A percentile compares a stretch with the other conserved stretches of the same genome.
phyloP scores from a whole-genome alignment of 2,888 invertebrate species.

The Cephus spinipes region DNA sequence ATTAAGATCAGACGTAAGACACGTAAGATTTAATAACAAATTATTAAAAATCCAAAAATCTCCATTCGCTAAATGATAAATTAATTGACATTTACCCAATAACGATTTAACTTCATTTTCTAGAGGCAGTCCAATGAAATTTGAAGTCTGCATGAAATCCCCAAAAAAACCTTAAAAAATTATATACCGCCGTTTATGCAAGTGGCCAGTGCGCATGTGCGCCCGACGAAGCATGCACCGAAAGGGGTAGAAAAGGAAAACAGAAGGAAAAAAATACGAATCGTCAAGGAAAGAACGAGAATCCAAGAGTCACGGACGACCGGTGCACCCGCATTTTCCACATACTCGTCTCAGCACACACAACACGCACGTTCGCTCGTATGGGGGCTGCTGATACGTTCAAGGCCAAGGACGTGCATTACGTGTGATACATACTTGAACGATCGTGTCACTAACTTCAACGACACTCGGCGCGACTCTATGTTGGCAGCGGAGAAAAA shows the following conservation, averaged over 20 bases:
- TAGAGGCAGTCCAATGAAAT: too few species aligned
- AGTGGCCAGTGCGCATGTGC: too few species aligned
- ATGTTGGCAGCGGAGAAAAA: not conserved
- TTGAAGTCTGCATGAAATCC: too few species aligned
- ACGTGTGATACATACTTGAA: slow-evolving; percentile 47
- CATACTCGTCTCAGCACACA: slow-evolving; percentile 37
- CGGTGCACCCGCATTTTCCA: slow-evolving; percentile 61
- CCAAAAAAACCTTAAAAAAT: too few species aligned
- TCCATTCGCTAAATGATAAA: too few species aligned
- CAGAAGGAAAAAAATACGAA: slow-evolving; percentile 29
- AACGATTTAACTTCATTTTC: too few species aligned
- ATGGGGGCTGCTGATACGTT: slow-evolving; percentile 49
- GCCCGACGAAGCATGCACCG: too few species aligned
- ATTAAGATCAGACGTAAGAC: too few species aligned
- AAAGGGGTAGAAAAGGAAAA: slow-evolving; percentile 20
- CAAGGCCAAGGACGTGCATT: slow-evolving; percentile 56
- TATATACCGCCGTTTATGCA: too few species aligned
- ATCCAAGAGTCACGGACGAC: slow-evolving; percentile 53
- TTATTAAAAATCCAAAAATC: too few species aligned
- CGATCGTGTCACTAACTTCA: slow-evolving; percentile 30
- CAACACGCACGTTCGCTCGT: slow-evolving; percentile 28
- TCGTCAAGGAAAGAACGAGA: slow-evolving; percentile 17
- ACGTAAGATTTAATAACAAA: too few species aligned
- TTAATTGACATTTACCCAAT: too few species aligned
- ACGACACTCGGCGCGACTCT: not conserved